phyloP scores from a whole-genome alignment of 1,140 invertebrate genomes.

The Harpegnathos saltator region DNA sequence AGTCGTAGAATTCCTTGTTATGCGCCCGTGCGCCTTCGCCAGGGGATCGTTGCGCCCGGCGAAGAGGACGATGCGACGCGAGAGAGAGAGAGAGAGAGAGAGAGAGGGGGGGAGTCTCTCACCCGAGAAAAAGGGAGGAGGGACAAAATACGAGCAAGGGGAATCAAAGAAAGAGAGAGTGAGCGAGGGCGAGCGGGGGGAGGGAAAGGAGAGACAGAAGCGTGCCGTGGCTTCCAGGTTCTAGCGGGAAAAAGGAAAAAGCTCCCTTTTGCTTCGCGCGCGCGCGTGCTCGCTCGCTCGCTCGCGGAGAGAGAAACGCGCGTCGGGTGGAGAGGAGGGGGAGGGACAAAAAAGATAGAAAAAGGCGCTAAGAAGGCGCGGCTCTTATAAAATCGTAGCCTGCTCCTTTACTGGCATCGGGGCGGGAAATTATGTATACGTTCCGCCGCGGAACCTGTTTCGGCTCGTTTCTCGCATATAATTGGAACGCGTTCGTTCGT shows the following conservation, averaged over 20 bases:
- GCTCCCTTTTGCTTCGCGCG: neutral
- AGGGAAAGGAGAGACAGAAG: constrained; percentile 3
- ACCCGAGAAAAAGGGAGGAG: constrained; percentile 13
- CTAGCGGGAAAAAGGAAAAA: constrained; percentile 52
- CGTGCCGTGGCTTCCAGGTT: constrained; percentile 35
- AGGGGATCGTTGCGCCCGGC: constrained; percentile 15
- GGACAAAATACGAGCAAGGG: constrained; percentile 21
- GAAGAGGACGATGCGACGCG: constrained; percentile 12
- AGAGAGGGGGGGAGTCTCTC: constrained; percentile 1
- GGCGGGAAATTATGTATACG: constrained; percentile 83
- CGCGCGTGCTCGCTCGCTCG: neutral
- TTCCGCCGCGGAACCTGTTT: constrained; percentile 82
- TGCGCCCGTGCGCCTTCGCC: constrained; percentile 62
- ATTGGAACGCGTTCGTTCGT: constrained; percentile 79
- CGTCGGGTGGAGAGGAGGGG: constrained; percentile 19
- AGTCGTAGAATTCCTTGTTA: constrained; percentile 80
- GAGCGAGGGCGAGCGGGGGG: neutral
- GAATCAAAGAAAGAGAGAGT: neutral
- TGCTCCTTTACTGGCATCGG: constrained; percentile 81
- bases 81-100: constrained; percentile 23
- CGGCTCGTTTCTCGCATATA: constrained; percentile 81
- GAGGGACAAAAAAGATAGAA: constrained; percentile 78
- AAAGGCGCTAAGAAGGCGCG: constrained; percentile 82
- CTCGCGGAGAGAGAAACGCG: constrained; percentile 30
- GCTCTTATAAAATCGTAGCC: constrained; percentile 83